These are phyloP conservation scores for Heteromyza rotundicornis DNA, from an alignment of 2,888 invertebrate genomes.

Conservation along the genomic window DNA sequence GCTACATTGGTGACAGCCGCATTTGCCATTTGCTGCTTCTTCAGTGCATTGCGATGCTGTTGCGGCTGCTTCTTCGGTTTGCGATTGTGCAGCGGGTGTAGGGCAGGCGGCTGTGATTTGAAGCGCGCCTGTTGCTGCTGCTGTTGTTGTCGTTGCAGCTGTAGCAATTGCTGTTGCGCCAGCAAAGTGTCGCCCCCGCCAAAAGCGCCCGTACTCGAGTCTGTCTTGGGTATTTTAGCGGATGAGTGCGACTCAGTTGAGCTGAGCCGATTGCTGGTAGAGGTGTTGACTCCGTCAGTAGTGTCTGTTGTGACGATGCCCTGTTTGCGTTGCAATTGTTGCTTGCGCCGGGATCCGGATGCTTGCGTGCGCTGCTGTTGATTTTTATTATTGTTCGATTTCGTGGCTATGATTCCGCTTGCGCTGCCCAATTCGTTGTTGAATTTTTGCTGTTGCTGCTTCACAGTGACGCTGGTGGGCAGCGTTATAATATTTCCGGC, in stretches of 20 bases:
- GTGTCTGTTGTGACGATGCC: background rate
- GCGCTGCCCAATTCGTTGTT: constrained; percentile 19
- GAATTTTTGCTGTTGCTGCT: constrained; percentile 20
- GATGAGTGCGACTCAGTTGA: constrained; percentile 27
- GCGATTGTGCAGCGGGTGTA: constrained; percentile 24
- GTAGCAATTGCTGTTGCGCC: constrained; percentile 33
- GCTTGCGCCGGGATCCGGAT: background rate
- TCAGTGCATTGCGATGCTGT: constrained; percentile 11
- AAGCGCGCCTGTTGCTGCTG: constrained; percentile 23
- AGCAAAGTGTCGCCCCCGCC: constrained; percentile 14
- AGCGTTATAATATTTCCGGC: constrained; percentile 29
- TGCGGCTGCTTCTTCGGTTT: constrained; percentile 20
- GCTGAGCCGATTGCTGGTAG: constrained; percentile 25
- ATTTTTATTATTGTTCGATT: background rate
- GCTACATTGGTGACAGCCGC: constrained; percentile 8
- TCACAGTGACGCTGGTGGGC: constrained; percentile 23
- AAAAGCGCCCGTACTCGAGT: background rate
- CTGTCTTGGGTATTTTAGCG: constrained; percentile 25
- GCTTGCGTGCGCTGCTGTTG: constrained; percentile 1
- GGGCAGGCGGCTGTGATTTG: constrained; percentile 12
- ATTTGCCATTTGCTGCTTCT: background rate
- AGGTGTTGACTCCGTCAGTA: background rate
- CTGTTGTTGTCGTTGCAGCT: constrained; percentile 28
- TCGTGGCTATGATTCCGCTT: background rate
- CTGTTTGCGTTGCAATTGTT: background rate